phyloP scores from a whole-genome alignment of 2,888 invertebrate genomes.

The Volucella inanis region DNA sequence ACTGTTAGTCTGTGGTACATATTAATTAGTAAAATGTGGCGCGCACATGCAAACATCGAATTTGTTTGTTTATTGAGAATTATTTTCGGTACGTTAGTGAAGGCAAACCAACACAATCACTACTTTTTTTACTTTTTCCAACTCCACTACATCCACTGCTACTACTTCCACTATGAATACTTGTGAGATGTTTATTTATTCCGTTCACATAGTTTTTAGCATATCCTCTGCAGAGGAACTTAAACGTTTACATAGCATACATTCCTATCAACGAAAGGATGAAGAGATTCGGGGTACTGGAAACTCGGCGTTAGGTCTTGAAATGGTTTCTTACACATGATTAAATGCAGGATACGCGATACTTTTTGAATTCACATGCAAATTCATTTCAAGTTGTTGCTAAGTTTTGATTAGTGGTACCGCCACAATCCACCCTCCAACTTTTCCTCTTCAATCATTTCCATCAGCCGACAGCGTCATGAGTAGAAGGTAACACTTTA shows the following conservation, averaged over 20 bases:
- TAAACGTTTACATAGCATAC: conserved; percentile 37
- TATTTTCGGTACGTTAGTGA: conserved; percentile 56
- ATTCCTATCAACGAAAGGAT: background rate
- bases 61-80: conserved; percentile 49
- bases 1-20: background rate
- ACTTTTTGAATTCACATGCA: conserved; percentile 51
- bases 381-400: conserved; percentile 61
- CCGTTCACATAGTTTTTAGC: conserved; percentile 35
- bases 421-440: conserved; percentile 2
- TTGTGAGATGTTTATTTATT: conserved; percentile 59
- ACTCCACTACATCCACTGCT: background rate
- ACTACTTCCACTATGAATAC: background rate
- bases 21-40: conserved; percentile 9
- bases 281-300: background rate
- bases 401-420: conserved; percentile 62
- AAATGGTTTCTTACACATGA: conserved; percentile 68
- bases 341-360: conserved; percentile 59
- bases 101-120: conserved; percentile 8
- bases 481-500: conserved; percentile 44
- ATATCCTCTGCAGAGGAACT: conserved; percentile 32
- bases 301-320: conserved; percentile 34
- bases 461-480: conserved; percentile 6
- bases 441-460: background rate
- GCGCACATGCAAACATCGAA: conserved; percentile 15
- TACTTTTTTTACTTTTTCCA: too few species aligned